phyloP scores from a whole-genome alignment of 2,113 vertebrate species.

The Dendrocopos noguchii region DNA sequence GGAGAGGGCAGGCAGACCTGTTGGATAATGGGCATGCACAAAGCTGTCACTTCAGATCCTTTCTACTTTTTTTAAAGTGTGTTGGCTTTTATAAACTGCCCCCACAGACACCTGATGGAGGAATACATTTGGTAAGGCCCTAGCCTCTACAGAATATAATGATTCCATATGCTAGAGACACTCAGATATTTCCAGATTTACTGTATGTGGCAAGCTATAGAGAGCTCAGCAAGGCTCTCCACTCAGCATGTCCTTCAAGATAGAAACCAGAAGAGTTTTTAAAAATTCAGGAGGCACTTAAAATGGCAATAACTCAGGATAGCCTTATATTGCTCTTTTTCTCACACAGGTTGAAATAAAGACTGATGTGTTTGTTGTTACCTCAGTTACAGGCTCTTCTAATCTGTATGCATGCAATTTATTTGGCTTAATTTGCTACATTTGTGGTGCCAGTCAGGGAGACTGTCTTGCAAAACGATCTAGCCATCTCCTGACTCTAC shows the following conservation, averaged over 20 bases:
- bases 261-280: not conserved
- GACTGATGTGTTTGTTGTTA: not conserved
- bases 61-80: not conserved
- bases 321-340: not conserved
- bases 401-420: not conserved
- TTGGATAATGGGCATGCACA: conserved; percentile 20
- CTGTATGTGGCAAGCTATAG: not conserved
- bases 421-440: not conserved
- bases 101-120: not conserved
- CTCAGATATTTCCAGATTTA: conserved; percentile 26
- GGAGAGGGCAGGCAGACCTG: conserved; percentile 7
- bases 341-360: not conserved
- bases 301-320: not conserved
- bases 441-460: not conserved
- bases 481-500: not conserved
- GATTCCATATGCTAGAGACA: not conserved
- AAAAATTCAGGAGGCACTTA: conserved; percentile 3
- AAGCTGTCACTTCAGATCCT: conserved; percentile 45
- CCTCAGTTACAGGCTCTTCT: not conserved
- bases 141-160: conserved; percentile 29
- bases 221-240: not conserved
- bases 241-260: not conserved
- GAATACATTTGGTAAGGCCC: conserved; percentile 47
- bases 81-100: conserved; percentile 8
- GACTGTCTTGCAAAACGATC: not conserved